Base-by-base conservation (phyloP, 2,113 vertebrate species). In the Hippolais icterina region DNA sequence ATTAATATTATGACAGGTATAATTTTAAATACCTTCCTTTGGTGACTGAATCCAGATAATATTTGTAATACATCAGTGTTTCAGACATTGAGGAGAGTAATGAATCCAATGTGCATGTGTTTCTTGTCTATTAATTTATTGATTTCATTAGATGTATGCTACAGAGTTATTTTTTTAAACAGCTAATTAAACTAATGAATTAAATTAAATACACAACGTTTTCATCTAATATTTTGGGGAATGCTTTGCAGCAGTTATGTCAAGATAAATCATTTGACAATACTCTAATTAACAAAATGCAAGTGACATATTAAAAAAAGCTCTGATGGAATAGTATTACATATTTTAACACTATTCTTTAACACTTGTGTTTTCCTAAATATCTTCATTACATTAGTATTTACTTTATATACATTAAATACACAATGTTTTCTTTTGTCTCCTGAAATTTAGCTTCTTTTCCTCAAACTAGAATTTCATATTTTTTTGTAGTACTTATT, bases 1-100 rank as follows among this genome's bases (percentile, higher is more conserved):
- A 87, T 84, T 96, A 90, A 77, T 81, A 72, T 74, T 83, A 21
- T 86, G 71, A 70, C 69, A 96, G 37, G 29, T 82, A 65, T 18
- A 86, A 80, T 95, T 91, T 93, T 80, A 90, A 82, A 39, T 71
- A 46, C 3, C 14, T 78, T 78, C 29, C 6, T 89, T 91, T 79
- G 37, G 63, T 92, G 75, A 22, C 42, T 94, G 47, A 70, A 61
- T 72, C 81, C 7, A 4, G 66, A 91, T 89, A 78, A 90, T 87
- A 84, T 82, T 90, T 83, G 57, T 65, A 72, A 22, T 23, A 24
- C 11, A 42, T n/a, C 19, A 66, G 24, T 33, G 5, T 90, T 96
- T 91, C 52, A 82, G 42, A 66, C 3, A 6, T 28, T 90, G 56
- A 39, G 60, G 78, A 82, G 29, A 56, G 9, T 56, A 83, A 54